Conservation (phyloP, 2,888 invertebrate genomes). For the Philopedon plagiatum region DNA sequence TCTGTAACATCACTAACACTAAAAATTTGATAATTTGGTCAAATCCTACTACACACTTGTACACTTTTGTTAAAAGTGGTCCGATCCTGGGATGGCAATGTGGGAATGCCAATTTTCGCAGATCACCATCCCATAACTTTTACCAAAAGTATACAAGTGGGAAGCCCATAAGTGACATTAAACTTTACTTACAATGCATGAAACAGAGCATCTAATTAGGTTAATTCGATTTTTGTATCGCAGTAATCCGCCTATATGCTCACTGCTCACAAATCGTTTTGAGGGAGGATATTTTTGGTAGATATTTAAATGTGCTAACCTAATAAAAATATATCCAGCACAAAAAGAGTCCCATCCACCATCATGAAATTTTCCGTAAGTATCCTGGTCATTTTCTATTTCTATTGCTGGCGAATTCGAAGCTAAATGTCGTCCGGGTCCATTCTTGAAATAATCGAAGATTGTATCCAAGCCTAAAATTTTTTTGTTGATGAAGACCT, state of each 20-base stretch:
- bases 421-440: conserved; percentile 65
- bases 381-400: conserved; percentile 55
- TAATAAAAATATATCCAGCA: conserved; percentile 81
- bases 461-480: conserved; percentile 70
- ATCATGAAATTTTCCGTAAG: conserved; percentile 72
- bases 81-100: too few relatives aligned
- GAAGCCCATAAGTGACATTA: background rate
- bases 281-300: conserved; percentile 69
- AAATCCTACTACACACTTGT: too few relatives aligned
- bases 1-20: too few relatives aligned
- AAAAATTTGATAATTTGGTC: too few relatives aligned
- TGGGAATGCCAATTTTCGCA: background rate
- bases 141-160: background rate
- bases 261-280: conserved; percentile 70
- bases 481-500: background rate
- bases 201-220: conserved; percentile 73
- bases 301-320: conserved; percentile 76
- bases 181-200: conserved; percentile 73
- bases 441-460: conserved; percentile 74
- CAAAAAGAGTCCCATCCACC: conserved; percentile 90
- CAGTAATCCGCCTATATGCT: conserved; percentile 71
- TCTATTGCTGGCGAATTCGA: conserved; percentile 67
- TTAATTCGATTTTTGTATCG: conserved; percentile 74
- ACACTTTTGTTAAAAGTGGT: too few relatives aligned
- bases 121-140: background rate